A percentile compares a stretch with the other conserved stretches of the same genome.
These are phyloP conservation scores for Drosophila mercatorum DNA, from an alignment of 2,888 invertebrate genomes.

Conservation along the genomic window DNA sequence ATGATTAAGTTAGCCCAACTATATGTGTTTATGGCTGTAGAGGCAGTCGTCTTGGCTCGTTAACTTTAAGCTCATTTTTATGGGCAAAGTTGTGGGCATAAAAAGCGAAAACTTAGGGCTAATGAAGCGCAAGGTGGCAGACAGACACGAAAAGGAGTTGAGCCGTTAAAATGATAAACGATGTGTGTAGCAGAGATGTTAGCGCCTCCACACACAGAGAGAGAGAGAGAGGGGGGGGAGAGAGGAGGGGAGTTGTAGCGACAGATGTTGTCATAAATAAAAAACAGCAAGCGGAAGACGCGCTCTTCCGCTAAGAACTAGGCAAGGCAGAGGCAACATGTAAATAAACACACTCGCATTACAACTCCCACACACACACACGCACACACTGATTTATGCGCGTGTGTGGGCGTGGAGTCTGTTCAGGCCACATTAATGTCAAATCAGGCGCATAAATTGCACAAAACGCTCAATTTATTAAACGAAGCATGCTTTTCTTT, in stretches of 20 bases:
- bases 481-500: constrained; percentile 61
- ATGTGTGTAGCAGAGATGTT: constrained; percentile 73
- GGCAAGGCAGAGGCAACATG: constrained; percentile 47
- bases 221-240: too few species aligned
- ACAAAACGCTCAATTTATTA: constrained; percentile 81
- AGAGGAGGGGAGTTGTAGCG: constrained; percentile 48
- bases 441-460: constrained; percentile 82
- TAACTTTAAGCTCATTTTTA: constrained; percentile 22
- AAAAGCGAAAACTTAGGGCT: constrained; percentile 43
- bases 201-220: constrained; percentile 57
- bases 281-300: constrained; percentile 59
- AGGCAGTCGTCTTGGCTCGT: background rate
- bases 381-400: constrained; percentile 54
- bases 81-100: constrained; percentile 54
- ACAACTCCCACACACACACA: constrained; percentile 29
- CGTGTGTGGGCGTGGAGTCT: constrained; percentile 41
- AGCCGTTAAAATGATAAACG: constrained; percentile 83
- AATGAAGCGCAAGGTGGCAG: constrained; percentile 41
- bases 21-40: background rate
- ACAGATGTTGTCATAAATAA: constrained; percentile 81
- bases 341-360: constrained; percentile 64
- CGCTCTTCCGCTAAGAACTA: constrained; percentile 19
- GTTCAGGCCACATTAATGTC: constrained; percentile 83
- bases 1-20: background rate
- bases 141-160: constrained; percentile 54